Evolutionary conservation across 2,797 vertebrate species (phyloP).

Genomic region (Sparus aurata): DNA sequence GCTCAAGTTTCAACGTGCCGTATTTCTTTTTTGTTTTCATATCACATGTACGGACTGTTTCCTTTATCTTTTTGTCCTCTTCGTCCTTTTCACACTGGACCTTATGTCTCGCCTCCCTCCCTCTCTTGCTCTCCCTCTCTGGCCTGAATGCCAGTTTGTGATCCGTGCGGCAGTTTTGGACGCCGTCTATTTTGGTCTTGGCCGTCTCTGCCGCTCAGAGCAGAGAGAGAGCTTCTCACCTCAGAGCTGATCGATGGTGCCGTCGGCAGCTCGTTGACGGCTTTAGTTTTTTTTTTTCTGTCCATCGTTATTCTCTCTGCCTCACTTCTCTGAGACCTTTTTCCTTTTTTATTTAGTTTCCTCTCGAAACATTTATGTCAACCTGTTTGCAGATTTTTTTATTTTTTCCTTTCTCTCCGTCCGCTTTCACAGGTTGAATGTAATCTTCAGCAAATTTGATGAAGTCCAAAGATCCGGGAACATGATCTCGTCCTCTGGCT

Average conservation of each 20-base stretch:
- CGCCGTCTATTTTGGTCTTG: constrained; percentile 45
- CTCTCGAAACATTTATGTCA: neutral
- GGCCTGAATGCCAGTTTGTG: constrained; percentile 36
- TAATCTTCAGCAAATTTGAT: constrained; percentile 98
- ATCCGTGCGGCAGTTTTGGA: constrained; percentile 30
- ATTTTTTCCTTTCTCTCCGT: constrained; percentile 8
- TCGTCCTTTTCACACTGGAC: neutral
- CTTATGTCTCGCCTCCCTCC: constrained; percentile 16
- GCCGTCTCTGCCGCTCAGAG: constrained; percentile 9
- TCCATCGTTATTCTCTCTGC: neutral
- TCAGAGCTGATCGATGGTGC: constrained; percentile 22
- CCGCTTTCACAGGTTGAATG: constrained; percentile 91
- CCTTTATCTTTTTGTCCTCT: neutral
- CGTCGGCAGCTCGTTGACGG: neutral
- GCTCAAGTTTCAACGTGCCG: neutral
- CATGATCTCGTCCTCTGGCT: constrained; percentile 92
- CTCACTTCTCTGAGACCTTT: neutral
- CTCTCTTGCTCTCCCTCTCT: constrained; percentile 8
- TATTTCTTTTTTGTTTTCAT: neutral
- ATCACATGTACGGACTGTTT: neutral
- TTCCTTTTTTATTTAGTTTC: neutral
- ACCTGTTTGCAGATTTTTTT: neutral
- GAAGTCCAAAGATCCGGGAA: constrained; percentile 98
- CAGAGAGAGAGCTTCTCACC: constrained; percentile 33
- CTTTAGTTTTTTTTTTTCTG: neutral